Base-by-base conservation (phyloP, 1,140 invertebrate genomes). In the Aphis gossypii region DNA sequence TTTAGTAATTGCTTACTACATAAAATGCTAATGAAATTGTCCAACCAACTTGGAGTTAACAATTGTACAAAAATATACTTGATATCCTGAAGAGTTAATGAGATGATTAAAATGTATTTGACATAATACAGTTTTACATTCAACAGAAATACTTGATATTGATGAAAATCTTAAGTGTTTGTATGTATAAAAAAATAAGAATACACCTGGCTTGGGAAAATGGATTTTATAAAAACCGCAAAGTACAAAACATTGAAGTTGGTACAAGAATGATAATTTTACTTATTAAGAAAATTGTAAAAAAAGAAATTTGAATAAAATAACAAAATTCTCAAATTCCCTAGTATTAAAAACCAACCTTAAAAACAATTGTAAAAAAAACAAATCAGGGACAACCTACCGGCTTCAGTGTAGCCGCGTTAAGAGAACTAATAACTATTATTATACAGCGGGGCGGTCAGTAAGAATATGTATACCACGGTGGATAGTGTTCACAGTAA, bases 281-380 rank as follows among this genome's bases (percentile, higher is more conserved):
- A 21, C 6, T 88, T 89, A 35, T 76, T 38, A 56, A 4, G 9
- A 54, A 2, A 11, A 89, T 25, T 56, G 8, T 25, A 35, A 38
- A 46, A 48, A 88, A 89, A 41, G 38, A 38, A 44, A 68, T 90
- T 90, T 90, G 14, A 90, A 90, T 90, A 68, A 30, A 90, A 68
- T 44, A 68, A 90, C 38, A 60, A 68, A 68, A 90, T 90, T 46
- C 5, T n/a, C 6, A 18, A 51, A 11, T 51, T 51, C 48, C 18
- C 18, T 68, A 21, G 25, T 38, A 11, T 44, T 44, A 68, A 44
- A 90, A 90, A 90, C 25, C 89, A 90, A 90, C 89, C 89, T 90
- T 9, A 44, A 90, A 90, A 41, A 60, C 41, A 30, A 8, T 76
- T n/a, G 11, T 44, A 44, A 90, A 56, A 41, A 90, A 90, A 90